Conservation (phyloP, 1,140 invertebrate species). For the Aradophagus sp. region DNA sequence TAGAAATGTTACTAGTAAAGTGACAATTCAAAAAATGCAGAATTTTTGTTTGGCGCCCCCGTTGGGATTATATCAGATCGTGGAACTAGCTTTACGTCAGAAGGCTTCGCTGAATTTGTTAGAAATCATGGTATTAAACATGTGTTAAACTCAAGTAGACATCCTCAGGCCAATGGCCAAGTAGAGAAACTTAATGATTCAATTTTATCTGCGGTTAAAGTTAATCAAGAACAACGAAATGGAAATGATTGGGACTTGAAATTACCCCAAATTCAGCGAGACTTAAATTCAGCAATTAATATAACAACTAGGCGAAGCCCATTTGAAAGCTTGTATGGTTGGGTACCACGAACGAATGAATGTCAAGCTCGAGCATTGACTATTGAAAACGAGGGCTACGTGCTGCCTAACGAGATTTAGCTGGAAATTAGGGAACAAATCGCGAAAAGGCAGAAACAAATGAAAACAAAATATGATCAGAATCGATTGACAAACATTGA, state of each 20-base stretch:
- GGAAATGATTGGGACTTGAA: conserved; percentile 24
- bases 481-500: conserved; percentile 13
- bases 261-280: conserved; percentile 14
- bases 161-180: conserved; percentile 59
- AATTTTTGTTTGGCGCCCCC: not conserved
- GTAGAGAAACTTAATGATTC: conserved; percentile 38
- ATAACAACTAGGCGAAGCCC: conserved; percentile 29
- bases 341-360: conserved; percentile 9
- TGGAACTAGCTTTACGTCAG: conserved; percentile 1
- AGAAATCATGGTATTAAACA: conserved; percentile 54
- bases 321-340: conserved; percentile 38
- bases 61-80: conserved; percentile 2
- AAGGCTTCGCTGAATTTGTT: conserved; percentile 2
- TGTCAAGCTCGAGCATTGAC: conserved; percentile 8
- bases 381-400: conserved; percentile 12
- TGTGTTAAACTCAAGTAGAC: conserved; percentile 52
- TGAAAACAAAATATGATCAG: conserved; percentile 25
- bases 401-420: conserved; percentile 8
- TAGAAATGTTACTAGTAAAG: too few relatives aligned
- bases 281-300: conserved; percentile 28
- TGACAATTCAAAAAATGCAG: not conserved
- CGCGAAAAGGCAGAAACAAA: conserved; percentile 10
- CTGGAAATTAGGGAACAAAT: conserved; percentile 20
- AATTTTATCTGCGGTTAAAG: conserved; percentile 12
- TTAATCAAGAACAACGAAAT: not conserved